Percentiles rank a stretch among this genome's conserved stretches.
These are phyloP conservation scores for Esperia sulphurella DNA, from an alignment of 2,888 invertebrate genomes.

Conservation along the genomic window DNA sequence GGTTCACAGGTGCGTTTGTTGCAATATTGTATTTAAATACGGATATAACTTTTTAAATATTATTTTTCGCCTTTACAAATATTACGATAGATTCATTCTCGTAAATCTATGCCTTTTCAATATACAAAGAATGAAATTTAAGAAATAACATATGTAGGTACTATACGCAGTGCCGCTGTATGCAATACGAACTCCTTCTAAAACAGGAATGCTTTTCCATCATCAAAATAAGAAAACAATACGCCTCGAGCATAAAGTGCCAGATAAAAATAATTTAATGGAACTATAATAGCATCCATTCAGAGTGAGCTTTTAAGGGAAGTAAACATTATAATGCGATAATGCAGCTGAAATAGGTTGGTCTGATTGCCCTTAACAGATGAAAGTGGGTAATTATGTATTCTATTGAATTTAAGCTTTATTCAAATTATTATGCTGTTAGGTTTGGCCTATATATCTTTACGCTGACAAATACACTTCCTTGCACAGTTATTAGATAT, in stretches of 20 bases:
- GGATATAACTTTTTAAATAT: too few relatives aligned
- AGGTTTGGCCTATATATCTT: background rate
- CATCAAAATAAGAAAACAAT: constrained; percentile 24
- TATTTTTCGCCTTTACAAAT: too few relatives aligned
- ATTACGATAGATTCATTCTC: too few relatives aligned
- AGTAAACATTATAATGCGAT: constrained; percentile 1
- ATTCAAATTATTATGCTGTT: background rate
- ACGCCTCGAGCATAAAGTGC: constrained; percentile 13
- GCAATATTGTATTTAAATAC: too few relatives aligned
- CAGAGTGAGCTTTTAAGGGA: constrained; percentile 1
- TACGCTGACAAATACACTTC: too few relatives aligned
- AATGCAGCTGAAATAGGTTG: background rate
- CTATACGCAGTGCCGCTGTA: background rate
- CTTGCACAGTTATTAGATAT: too few relatives aligned
- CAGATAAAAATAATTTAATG: constrained; percentile 7
- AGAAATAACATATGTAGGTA: too few relatives aligned
- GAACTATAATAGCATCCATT: constrained; percentile 1
- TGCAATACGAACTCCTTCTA: background rate
- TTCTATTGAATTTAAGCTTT: too few relatives aligned
- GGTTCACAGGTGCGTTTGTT: too few relatives aligned
- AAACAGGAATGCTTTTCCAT: too few relatives aligned
- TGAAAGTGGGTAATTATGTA: background rate
- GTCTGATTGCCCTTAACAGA: background rate
- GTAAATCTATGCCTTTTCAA: too few relatives aligned
- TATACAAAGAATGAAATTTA: too few relatives aligned